These are phyloP conservation scores for Cnemophilus loriae DNA, from an alignment of 2,113 vertebrate genomes.

Conservation along the genomic window DNA sequence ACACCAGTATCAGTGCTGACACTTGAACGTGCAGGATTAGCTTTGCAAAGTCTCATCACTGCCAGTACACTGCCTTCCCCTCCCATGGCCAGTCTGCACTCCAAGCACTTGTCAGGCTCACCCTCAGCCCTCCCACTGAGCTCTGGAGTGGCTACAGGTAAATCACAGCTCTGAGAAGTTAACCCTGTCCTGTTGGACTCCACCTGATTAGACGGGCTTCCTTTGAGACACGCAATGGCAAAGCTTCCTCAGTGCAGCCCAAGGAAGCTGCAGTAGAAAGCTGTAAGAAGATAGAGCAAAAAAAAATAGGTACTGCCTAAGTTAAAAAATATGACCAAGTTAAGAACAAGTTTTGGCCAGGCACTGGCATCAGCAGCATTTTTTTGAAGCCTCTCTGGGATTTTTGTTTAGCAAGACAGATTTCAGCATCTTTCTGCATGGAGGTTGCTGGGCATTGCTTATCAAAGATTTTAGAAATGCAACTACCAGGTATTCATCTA, in stretches of 20 bases:
- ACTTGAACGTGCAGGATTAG: not conserved
- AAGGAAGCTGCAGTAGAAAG: not conserved
- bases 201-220: not conserved
- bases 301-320: not conserved
- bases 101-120: not conserved
- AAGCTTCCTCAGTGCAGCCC: not conserved
- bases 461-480: not conserved
- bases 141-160: not conserved
- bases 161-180: not conserved
- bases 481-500: not conserved
- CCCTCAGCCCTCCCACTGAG: not conserved
- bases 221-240: not conserved
- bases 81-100: not conserved
- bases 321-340: not conserved
- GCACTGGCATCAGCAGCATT: not conserved
- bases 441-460: not conserved
- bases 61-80: accelerated
- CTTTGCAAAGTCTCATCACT: not conserved
- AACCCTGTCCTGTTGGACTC: not conserved
- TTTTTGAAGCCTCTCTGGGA: not conserved
- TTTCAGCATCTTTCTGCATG: not conserved
- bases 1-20: accelerated
- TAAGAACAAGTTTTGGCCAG: not conserved
- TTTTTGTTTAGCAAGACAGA: not conserved
- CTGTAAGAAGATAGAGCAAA: not conserved